phyloP scores from a whole-genome alignment of 2,113 vertebrate genomes.

The Heloderma charlesbogerti region DNA sequence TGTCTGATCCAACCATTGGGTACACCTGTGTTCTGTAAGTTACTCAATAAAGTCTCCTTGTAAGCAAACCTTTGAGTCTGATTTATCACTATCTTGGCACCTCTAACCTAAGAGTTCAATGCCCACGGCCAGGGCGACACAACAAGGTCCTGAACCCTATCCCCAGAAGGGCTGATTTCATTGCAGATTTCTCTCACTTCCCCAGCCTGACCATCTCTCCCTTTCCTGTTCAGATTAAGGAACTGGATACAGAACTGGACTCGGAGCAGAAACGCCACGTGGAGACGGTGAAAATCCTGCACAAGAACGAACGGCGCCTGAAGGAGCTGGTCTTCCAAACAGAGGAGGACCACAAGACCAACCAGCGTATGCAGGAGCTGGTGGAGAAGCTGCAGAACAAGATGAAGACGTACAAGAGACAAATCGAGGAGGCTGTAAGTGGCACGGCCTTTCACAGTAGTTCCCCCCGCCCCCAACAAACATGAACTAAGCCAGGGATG shows the following conservation, averaged over 20 bases:
- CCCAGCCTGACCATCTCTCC: not conserved
- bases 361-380: slow-evolving; percentile 77
- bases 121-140: too few species aligned
- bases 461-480: not conserved
- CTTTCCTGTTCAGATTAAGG: slow-evolving; percentile 69
- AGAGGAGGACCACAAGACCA: slow-evolving; percentile 79
- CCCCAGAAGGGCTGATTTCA: too few species aligned
- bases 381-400: slow-evolving; percentile 80
- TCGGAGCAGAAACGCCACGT: slow-evolving; percentile 73
- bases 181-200: too few species aligned
- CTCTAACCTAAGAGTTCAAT: too few species aligned
- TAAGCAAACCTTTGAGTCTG: too few species aligned
- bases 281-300: slow-evolving; percentile 75
- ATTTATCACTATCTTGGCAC: too few species aligned
- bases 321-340: slow-evolving; percentile 80
- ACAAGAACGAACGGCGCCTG: slow-evolving; percentile 72
- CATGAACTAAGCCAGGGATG: not conserved
- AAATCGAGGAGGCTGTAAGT: slow-evolving; percentile 73
- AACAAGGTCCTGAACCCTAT: too few species aligned
- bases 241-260: slow-evolving; percentile 75
- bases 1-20: too few species aligned
- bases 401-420: slow-evolving; percentile 76
- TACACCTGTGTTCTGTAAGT: too few species aligned
- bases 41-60: too few species aligned
- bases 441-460: not conserved